Evolutionary conservation across 2,888 invertebrate genomes (phyloP).

Genomic region (Gisinianus flammeolus): DNA sequence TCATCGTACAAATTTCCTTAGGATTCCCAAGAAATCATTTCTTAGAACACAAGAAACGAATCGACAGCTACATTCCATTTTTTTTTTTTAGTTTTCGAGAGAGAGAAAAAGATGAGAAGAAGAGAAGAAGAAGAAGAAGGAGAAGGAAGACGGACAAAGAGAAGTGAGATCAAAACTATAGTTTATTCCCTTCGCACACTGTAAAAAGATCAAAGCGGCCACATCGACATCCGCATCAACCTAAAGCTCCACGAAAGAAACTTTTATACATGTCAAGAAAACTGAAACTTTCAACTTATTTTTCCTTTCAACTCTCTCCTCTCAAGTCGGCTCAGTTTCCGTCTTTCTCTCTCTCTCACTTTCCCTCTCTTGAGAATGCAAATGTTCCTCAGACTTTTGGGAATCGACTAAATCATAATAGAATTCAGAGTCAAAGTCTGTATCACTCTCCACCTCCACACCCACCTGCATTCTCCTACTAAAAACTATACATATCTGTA

Average conservation of each 20-base stretch:
- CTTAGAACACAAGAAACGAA: no score
- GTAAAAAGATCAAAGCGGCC: constrained; percentile 16
- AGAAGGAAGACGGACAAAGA: neutral
- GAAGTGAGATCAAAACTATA: neutral
- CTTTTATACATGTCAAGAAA: constrained; percentile 11
- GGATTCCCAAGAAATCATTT: no score
- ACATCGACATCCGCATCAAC: neutral
- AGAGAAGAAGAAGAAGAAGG: neutral
- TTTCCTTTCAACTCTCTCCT: neutral
- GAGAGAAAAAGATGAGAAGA: neutral
- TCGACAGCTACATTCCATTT: neutral
- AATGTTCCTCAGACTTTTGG: neutral
- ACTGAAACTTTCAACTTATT: constrained; percentile 13
- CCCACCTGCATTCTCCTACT: no score
- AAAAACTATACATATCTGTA: no score
- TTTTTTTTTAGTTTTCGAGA: neutral
- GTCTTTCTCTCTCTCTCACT: neutral
- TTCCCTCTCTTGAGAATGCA: neutral
- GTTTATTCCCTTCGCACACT: constrained; percentile 16
- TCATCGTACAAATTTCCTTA: no score
- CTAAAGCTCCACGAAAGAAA: neutral
- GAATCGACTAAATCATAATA: constrained; percentile 4
- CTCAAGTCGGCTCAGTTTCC: neutral
- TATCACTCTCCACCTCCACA: no score
- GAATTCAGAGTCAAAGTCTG: neutral